Base-by-base conservation (phyloP, 2,888 invertebrate genomes). In the Aelia acuminata region DNA sequence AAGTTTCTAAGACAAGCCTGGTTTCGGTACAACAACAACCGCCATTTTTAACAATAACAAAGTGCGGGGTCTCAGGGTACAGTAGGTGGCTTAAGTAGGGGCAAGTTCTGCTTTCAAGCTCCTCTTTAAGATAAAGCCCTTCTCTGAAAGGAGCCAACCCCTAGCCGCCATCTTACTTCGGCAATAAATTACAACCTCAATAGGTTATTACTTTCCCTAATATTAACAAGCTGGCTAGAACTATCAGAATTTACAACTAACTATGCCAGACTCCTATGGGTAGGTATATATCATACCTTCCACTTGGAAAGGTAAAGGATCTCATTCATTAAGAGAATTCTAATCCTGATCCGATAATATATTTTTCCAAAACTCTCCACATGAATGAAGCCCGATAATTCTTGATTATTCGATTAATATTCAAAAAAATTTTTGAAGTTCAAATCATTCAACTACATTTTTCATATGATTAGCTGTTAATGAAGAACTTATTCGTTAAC, bases 131-230 rank as follows among this genome's bases (percentile, higher is more conserved):
- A 87, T 87, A 87, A 87, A 87, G 87, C 80, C 50, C 1, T 22
- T 50, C 47, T 49, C 39, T 87, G 84, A 87, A 87, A 87, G 87
- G 87, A 50, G 26, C 49, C 31, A 26, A 4, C 80, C n/a, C 70
- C 18, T 31, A 47, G 50, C 80, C 35, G 35, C 63, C 63, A 49
- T 13, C 80, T 18, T 80, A 87, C 87, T 87, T 87, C 31, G 22
- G 39, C 87, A 47, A 87, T 87, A 87, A 87, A 87, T 87, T 87
- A 87, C 87, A 43, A 50, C 50, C 87, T 87, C 22, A 87, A 87
- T 87, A 87, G 87, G 80, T 87, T 87, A 87, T 87, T 87, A 87
- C 87, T 87, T 87, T 87, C 87, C 87, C 86, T 70, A 86, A 86
- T 86, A 86, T 86, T 86, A 86, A 86, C 86, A 86, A 86, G 70